These are phyloP conservation scores for Acestrorhynchus altus DNA, from an alignment of 2,797 vertebrate species.

Conservation along the genomic window DNA sequence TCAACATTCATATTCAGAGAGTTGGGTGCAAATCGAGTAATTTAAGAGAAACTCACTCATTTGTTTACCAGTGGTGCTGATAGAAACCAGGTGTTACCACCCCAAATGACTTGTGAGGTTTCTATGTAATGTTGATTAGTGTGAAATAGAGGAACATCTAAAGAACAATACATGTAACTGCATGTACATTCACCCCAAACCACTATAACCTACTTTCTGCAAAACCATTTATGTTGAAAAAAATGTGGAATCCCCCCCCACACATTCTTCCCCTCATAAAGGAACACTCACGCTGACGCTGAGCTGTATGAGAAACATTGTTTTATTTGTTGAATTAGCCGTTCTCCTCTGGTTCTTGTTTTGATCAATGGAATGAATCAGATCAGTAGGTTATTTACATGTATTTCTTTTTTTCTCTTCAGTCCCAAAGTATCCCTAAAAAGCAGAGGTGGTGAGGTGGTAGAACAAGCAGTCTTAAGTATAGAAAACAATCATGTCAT, in stretches of 20 bases:
- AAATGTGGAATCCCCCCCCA: neutral
- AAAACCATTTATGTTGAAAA: too few species aligned
- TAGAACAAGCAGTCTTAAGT: conserved; percentile 67
- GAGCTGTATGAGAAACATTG: conserved; percentile 81
- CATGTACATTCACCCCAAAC: too few species aligned
- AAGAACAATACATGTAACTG: too few species aligned
- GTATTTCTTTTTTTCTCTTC: conserved; percentile 54
- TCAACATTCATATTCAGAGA: too few species aligned
- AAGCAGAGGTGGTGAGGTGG: conserved; percentile 67
- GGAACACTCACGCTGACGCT: conserved; percentile 54
- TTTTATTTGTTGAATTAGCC: conserved; percentile 75
- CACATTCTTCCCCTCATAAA: conserved; percentile 3
- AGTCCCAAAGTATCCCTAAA: conserved; percentile 74
- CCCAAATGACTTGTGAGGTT: too few species aligned
- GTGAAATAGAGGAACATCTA: too few species aligned
- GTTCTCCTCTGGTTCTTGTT: conserved; percentile 79
- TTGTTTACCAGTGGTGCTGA: too few species aligned
- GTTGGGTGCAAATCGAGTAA: too few species aligned
- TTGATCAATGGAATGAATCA: conserved; percentile 86
- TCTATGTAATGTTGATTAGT: too few species aligned
- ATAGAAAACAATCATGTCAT: conserved; percentile 70
- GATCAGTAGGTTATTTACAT: conserved; percentile 79
- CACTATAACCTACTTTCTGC: too few species aligned
- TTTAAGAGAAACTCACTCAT: too few species aligned
- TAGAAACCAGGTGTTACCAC: too few species aligned